phyloP scores from a whole-genome alignment of 2,888 invertebrate genomes.

The Metacarcinus magister region DNA sequence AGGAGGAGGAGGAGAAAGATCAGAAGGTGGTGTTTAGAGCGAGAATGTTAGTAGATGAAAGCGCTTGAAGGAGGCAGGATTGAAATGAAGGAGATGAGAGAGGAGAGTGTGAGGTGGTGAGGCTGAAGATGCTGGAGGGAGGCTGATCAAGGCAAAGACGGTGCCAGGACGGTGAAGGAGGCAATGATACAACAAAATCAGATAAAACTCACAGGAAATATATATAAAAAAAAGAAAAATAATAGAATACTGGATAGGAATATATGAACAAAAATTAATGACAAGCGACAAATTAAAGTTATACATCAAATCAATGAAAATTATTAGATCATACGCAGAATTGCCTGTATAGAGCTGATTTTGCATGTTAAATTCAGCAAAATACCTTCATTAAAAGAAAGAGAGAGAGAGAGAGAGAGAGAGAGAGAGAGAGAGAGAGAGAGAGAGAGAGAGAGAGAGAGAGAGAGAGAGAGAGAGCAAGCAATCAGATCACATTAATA shows the following conservation, averaged over 20 bases:
- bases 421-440: background rate
- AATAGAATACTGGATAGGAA: background rate
- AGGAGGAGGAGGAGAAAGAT: slow-evolving; percentile 50
- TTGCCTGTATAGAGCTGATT: background rate
- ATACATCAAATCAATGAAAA: background rate
- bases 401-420: slow-evolving; percentile 33
- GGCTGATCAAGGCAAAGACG: background rate
- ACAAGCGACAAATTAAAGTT: background rate
- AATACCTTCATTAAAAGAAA: background rate
- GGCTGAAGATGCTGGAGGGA: background rate
- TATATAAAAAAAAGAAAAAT: background rate
- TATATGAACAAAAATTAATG: background rate
- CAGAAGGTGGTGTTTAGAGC: background rate
- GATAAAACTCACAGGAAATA: background rate
- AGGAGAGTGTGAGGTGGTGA: background rate
- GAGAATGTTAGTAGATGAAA: background rate
- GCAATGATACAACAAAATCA: background rate
- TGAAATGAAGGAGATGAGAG: background rate
- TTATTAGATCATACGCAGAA: background rate
- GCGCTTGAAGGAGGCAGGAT: background rate
- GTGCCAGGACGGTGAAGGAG: background rate
- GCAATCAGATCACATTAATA: background rate
- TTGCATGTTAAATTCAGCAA: background rate
- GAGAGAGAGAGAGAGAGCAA: slow-evolving; percentile 28
- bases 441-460: slow-evolving; percentile 45